Evolutionary conservation across 2,113 vertebrate genomes (phyloP).

Genomic region (Mus pahari): DNA sequence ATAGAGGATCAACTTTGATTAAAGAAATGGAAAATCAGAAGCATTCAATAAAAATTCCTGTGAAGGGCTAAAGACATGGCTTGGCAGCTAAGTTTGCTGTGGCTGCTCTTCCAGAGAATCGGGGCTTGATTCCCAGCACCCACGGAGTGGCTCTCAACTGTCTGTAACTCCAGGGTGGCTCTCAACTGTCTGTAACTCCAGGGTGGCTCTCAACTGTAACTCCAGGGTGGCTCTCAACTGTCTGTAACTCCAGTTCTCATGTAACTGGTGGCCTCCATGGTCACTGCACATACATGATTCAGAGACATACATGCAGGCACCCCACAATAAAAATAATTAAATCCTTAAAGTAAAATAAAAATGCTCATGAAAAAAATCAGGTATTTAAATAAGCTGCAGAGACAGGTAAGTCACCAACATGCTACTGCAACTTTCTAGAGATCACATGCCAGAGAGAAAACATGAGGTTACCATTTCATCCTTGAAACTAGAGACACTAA

Average conservation of each 20-base stretch:
- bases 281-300: neutral
- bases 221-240: neutral
- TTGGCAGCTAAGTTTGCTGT: neutral
- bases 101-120: neutral
- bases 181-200: neutral
- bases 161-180: neutral
- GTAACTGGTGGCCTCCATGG: neutral
- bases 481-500: neutral
- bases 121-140: neutral
- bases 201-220: too few relatives aligned
- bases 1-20: neutral
- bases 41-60: neutral
- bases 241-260: too few relatives aligned
- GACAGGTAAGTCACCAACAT: neutral
- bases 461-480: neutral
- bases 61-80: neutral
- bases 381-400: neutral
- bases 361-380: neutral
- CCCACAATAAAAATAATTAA: neutral
- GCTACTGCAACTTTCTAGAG: neutral
- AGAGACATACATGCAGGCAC: neutral
- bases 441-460: neutral
- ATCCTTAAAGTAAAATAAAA: neutral
- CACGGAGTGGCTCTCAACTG: neutral
- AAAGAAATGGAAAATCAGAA: conserved; percentile 10